Evolutionary conservation across 2,113 vertebrate genomes (phyloP), one percentile per base, ranked within the genome.

Genomic region (Varanus salvator): DNA sequence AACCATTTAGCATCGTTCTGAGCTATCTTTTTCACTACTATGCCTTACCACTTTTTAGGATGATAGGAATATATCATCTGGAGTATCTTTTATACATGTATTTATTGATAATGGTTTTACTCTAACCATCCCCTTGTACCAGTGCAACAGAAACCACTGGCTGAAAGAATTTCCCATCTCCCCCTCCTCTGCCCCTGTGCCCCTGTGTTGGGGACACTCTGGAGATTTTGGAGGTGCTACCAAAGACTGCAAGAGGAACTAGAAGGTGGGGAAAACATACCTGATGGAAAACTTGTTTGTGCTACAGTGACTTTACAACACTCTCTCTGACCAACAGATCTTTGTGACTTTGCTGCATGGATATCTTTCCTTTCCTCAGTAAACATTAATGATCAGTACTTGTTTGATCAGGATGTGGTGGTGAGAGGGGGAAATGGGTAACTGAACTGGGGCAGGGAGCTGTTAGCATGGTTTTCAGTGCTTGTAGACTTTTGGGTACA

Each of bases 41-140:
- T 72, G 17, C 60, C 89, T 90, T 74, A 44, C 80, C 86, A 25
- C 64, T 88, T 95, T 87, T 74, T 64, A 87, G 85, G 91, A 91
- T 84, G 64, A 7, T 27, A 87, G 48, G 84, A 76, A 71, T 91
- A n/a, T 64, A 52, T 34, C 80, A 64, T 78, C 86, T 0, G 0
- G 12, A 71, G 82, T 34, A 34, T 48, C 27, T 81, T 74, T 72
- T 91, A 82, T 91, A 54, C 84, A 76, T 31, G 50, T 21, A 23
- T 0, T 0, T 44, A 84, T 25, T 54, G 74, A 4, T 0, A 31
- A 21, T 21, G 19, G 60, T 64, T 64, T 64, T 15, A 64, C 17
- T 64, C 60, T 19, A 64, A 64, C 17, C 15, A 19, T 21, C 4
- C 60, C 19, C 60, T 60, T 19, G 15, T 11, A 19, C 60, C 60